Base-by-base conservation (phyloP, 2,797 vertebrate species). In the Cephalopachus bancanus region DNA sequence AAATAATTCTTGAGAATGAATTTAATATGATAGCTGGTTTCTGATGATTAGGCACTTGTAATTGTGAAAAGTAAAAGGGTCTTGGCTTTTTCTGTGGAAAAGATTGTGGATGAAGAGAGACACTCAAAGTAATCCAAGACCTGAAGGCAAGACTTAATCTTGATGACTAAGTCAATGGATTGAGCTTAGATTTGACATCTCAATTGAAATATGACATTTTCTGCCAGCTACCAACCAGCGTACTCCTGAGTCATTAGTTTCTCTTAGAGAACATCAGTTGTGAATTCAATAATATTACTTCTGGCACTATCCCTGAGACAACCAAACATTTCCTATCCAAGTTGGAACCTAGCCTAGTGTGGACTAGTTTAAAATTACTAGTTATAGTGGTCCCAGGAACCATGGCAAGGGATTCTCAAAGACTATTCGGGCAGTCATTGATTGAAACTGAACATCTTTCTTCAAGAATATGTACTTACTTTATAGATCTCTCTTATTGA, bases 131-230 rank as follows among this genome's bases (percentile, higher is more conserved):
- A 91, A 96, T 90, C 69, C 74, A 89, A 86, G 57, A 97, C 86
- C 91, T 93, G 71, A 85, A 92, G 95, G 86, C 94, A 94, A 90
- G 78, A 65, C 76, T 97, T 97, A 93, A 69, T 74, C 71, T 87
- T 81, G 24, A 37, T 97, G 96, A 96, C 93, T 97, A 92, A 98
- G 71, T 90, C 59, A 81, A 28, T 51, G 57, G 71, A 26, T 44
- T 75, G 92, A 85, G 65, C 19, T 94, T 95, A 74, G 71, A 94
- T 95, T 95, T 97, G 93, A 97, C 89, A 89, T 96, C 93, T 97
- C 96, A 96, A 64, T 97, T 94, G 93, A 94, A 96, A 96, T 49
- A 62, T 37, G 92, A 59, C 83, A 89, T 80, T 71, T 59, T 80
- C 69, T 95, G 93, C 86, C 92, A 95, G 1, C 44, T 89, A 74